Percentiles rank a stretch among this genome's conserved stretches.
phyloP scores from a whole-genome alignment of 2,888 invertebrate species.

The Acrobasis suavella region DNA sequence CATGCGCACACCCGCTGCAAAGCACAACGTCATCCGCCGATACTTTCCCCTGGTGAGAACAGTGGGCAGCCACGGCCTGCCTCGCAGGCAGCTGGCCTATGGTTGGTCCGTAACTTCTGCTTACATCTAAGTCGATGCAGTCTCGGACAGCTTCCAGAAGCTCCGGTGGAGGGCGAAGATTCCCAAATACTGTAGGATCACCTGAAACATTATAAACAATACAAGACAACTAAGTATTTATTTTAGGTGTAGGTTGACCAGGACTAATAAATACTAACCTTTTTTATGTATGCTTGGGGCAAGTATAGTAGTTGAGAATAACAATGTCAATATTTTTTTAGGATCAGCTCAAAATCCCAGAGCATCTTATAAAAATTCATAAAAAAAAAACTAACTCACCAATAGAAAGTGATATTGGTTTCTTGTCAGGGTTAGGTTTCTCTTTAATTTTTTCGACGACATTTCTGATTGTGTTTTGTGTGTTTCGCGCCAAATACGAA shows the following conservation, averaged over 20 bases:
- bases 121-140: slow-evolving; percentile 85
- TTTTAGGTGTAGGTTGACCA: too few relatives aligned
- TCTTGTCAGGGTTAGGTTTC: slow-evolving; percentile 95
- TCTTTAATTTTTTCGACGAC: slow-evolving; percentile 95
- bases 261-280: too few relatives aligned
- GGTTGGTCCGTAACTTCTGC: slow-evolving; percentile 94
- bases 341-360: background rate
- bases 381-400: slow-evolving; percentile 83
- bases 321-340: background rate
- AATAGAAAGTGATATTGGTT: slow-evolving; percentile 94
- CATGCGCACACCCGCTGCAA: slow-evolving; percentile 90
- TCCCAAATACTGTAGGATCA: slow-evolving; percentile 97
- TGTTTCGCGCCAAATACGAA: slow-evolving; percentile 89
- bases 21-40: slow-evolving; percentile 90
- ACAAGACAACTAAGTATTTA: too few relatives aligned
- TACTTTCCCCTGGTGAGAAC: slow-evolving; percentile 83
- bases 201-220: slow-evolving; percentile 78
- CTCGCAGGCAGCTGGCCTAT: slow-evolving; percentile 89
- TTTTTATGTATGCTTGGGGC: too few relatives aligned
- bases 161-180: slow-evolving; percentile 90
- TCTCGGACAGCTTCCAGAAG: slow-evolving; percentile 89
- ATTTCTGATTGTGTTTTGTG: slow-evolving; percentile 95
- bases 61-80: slow-evolving; percentile 92
- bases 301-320: too few relatives aligned
- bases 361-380: background rate